These are phyloP conservation scores for Stratiolaelaps scimitus DNA, from an alignment of 1,140 invertebrate species.

Conservation along the genomic window DNA sequence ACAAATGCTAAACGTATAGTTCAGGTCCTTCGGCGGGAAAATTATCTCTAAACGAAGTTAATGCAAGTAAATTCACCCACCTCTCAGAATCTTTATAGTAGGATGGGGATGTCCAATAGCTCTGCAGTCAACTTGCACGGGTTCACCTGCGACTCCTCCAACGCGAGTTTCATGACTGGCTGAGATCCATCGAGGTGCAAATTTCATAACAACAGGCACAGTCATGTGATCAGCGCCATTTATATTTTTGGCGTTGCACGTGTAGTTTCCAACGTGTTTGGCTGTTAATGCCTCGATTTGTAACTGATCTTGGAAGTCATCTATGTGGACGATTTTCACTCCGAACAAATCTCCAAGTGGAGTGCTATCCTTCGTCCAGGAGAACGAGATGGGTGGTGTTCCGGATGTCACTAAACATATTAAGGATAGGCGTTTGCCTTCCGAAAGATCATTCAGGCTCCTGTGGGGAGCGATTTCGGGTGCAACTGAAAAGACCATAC, in stretches of 20 bases:
- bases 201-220: background rate
- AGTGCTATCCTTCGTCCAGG: conserved; percentile 3
- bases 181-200: background rate
- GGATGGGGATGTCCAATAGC: conserved; percentile 1
- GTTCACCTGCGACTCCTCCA: conserved; percentile 2
- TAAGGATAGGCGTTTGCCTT: conserved; percentile 18
- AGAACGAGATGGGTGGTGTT: conserved; percentile 13
- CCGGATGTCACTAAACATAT: conserved; percentile 72
- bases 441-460: conserved; percentile 13
- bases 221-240: conserved; percentile 29
- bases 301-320: background rate
- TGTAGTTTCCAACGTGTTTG: conserved; percentile 30
- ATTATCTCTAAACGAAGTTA: too few species aligned
- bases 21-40: too few species aligned
- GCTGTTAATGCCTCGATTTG: background rate
- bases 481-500: background rate
- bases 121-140: conserved; percentile 1
- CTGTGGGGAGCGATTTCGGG: conserved; percentile 27
- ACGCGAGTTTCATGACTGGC: background rate
- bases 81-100: conserved; percentile 5
- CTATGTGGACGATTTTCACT: background rate
- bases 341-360: background rate
- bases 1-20: too few species aligned
- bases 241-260: conserved; percentile 33
- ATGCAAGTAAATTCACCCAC: background rate